These are phyloP conservation scores for Xylota sylvarum DNA, from an alignment of 2,888 invertebrate genomes.

Conservation along the genomic window DNA sequence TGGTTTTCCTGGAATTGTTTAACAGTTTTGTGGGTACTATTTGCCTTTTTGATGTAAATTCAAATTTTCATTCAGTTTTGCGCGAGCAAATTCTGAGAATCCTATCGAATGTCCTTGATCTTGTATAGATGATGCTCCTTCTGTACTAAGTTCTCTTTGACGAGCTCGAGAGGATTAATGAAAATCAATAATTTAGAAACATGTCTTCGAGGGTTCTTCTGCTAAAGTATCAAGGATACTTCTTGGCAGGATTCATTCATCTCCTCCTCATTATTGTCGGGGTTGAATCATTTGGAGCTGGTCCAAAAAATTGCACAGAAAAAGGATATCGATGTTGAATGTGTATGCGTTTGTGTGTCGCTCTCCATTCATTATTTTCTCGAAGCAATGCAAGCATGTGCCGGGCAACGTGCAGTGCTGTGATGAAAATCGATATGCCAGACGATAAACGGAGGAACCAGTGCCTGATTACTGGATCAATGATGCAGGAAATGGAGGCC, in stretches of 20 bases:
- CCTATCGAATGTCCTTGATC: slow-evolving; percentile 59
- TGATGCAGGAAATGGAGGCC: slow-evolving; percentile 1
- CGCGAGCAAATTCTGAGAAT: slow-evolving; percentile 45
- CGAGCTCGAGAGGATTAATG: background rate
- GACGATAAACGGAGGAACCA: slow-evolving; percentile 2
- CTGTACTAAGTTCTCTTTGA: background rate
- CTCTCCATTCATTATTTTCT: slow-evolving; percentile 53
- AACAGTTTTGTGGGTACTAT: background rate
- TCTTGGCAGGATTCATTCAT: slow-evolving; percentile 24
- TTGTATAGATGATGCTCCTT: background rate
- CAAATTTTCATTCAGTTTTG: slow-evolving; percentile 23
- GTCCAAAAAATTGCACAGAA: slow-evolving; percentile 35
- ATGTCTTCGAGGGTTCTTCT: background rate
- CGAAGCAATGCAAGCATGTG: slow-evolving; percentile 2
- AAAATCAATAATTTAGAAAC: slow-evolving; percentile 36
- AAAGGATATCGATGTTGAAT: slow-evolving; percentile 4
- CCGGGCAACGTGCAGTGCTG: slow-evolving; percentile 4
- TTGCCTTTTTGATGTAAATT: slow-evolving; percentile 21
- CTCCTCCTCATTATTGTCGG: background rate
- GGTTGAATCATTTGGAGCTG: slow-evolving; percentile 10
- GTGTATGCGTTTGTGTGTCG: background rate
- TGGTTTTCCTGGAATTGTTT: slow-evolving; percentile 19
- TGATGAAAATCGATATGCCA: slow-evolving; percentile 21
- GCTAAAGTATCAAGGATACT: background rate
- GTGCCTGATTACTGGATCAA: slow-evolving; percentile 21